Evolutionary conservation across 1,140 invertebrate genomes (phyloP).

Genomic region (Panagrolaimus sp.): DNA sequence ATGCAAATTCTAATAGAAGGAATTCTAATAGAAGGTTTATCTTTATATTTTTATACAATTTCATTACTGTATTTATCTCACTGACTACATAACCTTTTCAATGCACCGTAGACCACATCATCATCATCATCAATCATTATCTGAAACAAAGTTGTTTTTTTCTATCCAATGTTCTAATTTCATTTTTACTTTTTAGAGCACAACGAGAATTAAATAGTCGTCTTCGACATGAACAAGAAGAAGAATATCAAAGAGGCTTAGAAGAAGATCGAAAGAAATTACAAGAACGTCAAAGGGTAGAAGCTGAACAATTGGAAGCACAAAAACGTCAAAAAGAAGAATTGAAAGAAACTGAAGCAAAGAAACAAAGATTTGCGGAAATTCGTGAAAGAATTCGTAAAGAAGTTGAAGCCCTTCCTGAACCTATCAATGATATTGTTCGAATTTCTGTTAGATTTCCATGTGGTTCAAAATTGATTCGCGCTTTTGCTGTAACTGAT

Average conservation of each 20-base stretch:
- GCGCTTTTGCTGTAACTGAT: slow-evolving; percentile 22
- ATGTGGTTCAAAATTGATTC: slow-evolving; percentile 26
- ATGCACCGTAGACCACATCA: no score
- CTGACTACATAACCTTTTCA: no score
- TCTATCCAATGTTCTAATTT: no score
- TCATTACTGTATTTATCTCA: no score
- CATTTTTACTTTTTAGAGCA: slow-evolving; percentile 11
- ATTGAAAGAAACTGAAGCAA: slow-evolving; percentile 7
- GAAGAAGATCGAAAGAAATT: slow-evolving; percentile 30
- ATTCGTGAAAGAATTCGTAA: slow-evolving; percentile 19
- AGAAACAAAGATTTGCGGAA: slow-evolving; percentile 22
- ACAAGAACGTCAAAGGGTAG: slow-evolving; percentile 25
- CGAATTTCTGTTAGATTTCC: slow-evolving; percentile 35
- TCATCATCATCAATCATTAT: no score
- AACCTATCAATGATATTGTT: slow-evolving; percentile 20
- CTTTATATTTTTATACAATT: no score
- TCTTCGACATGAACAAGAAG: slow-evolving; percentile 35
- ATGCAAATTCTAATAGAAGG: no score
- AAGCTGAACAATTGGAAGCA: slow-evolving; percentile 24
- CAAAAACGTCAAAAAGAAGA: slow-evolving; percentile 27
- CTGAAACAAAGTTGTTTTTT: no score
- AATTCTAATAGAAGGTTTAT: no score
- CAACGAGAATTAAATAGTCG: slow-evolving; percentile 27
- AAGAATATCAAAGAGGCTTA: slow-evolving; percentile 32
- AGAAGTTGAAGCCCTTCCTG: slow-evolving; percentile 18